Base-by-base conservation (phyloP, 2,113 vertebrate species). In the Aegotheles bennettii region DNA sequence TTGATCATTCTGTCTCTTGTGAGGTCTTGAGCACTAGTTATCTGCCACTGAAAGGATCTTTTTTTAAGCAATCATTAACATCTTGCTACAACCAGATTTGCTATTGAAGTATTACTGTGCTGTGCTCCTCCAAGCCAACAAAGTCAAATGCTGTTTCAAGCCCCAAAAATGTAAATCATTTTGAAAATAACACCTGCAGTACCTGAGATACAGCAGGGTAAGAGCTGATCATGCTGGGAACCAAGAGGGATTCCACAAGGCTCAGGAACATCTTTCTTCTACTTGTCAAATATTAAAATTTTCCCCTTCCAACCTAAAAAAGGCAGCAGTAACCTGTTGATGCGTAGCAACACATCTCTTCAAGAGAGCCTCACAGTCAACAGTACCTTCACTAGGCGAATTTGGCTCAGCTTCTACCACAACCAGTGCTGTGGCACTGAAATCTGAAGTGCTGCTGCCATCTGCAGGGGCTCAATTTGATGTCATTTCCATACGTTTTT, bases 361-460 rank as follows among this genome's bases (percentile, higher is more conserved):
- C 10, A n/a, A 60, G 70, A 69, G 33, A 43, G 35, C 74, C 43
- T 76, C 78, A 54, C 42, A 68, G 54, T 61, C 45, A 56, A 36
- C 12, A 54, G n/a, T 29, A 18, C 60, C 64, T 35, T 86, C 51
- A 9, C 51, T 68, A 8, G 48, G 28, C 69, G 76, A 89, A 65
- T 91, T 84, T 80, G 80, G 51, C 50, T 88, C 40, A 78, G 42
- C 47, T 85, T 93, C 70, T 61, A 71, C 53, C 16, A 79, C 86
- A 83, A 60, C 81, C 74, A 71, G 43, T 18, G 68, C 36, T 74
- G 42, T 81, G 59, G 60, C 90, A 91, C 47, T 73, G 96, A 98
- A 98, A 97, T 91, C 91, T 98, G 97, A 98, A 97, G 96, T 98
- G 88, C 92, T 98, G 95, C 98, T 98, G 98, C 98, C 98, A 97